Percentiles rank a stretch among this genome's conserved stretches.
These are phyloP conservation scores for Hemicentrotus pulcherrimus DNA, from an alignment of 35 echinoderm and acorn worm genomes.

Conservation along the genomic window DNA sequence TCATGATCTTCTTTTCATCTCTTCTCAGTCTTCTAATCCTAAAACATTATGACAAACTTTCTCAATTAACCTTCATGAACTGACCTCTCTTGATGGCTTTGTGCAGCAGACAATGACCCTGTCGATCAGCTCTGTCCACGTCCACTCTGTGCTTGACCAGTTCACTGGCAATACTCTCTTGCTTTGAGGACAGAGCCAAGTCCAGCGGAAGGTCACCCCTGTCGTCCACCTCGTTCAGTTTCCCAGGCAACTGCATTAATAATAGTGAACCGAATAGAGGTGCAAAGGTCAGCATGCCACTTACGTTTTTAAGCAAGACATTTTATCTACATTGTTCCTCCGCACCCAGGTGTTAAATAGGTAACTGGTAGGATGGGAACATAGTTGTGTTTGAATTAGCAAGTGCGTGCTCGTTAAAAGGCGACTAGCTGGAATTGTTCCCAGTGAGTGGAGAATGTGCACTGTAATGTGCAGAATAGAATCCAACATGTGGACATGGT, in stretches of 20 bases:
- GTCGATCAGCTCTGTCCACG: constrained; percentile 77
- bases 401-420: no score
- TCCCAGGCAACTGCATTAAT: constrained; percentile 75
- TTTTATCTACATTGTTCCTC: no score
- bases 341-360: no score
- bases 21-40: neutral
- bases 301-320: no score
- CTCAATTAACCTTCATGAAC: neutral
- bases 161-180: constrained; percentile 89
- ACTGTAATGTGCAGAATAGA: no score
- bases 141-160: constrained; percentile 96
- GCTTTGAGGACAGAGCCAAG: constrained; percentile 79
- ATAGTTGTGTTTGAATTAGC: no score
- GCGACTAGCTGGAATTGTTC: no score
- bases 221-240: constrained; percentile 91
- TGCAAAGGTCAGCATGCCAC: no score
- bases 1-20: no score
- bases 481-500: no score
- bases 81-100: constrained; percentile 95
- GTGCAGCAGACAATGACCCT: constrained; percentile 87
- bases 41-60: neutral
- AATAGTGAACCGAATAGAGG: neutral
- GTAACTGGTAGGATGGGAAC: no score
- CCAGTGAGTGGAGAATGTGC: no score
- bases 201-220: constrained; percentile 92